A percentile compares a stretch with the other conserved stretches of the same genome.
Evolutionary conservation across 1,140 invertebrate species (phyloP).

Genomic region (Sipha flava): DNA sequence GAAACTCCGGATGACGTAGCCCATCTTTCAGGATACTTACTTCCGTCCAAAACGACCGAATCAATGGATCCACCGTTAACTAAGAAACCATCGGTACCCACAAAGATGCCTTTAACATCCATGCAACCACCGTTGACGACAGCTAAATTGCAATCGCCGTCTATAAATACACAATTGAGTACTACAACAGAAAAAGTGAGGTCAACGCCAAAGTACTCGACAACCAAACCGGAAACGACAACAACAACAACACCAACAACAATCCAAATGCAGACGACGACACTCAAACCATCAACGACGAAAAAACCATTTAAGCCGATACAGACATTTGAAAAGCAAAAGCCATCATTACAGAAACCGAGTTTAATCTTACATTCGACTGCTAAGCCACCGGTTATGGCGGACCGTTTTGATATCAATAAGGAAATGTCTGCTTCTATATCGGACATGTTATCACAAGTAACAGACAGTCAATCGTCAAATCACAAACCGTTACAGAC

Average conservation of each 20-base stretch:
- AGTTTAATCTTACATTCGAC: background rate
- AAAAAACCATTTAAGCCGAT: slow-evolving; percentile 3
- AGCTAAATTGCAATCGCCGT: background rate
- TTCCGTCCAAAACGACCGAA: background rate
- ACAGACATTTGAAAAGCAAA: slow-evolving; percentile 2
- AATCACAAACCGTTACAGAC: background rate
- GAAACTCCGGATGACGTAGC: slow-evolving; percentile 25
- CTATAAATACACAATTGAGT: background rate
- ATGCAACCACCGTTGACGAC: background rate
- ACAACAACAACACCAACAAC: background rate
- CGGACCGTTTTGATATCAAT: slow-evolving; percentile 10
- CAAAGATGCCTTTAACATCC: background rate
- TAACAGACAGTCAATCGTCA: slow-evolving; percentile 35
- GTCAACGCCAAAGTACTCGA: background rate
- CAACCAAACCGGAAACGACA: background rate
- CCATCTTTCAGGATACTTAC: slow-evolving; percentile 13
- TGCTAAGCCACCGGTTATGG: background rate
- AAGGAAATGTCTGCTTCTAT: slow-evolving; percentile 37
- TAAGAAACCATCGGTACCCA: background rate
- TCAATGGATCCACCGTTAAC: background rate
- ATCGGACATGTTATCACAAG: slow-evolving; percentile 37
- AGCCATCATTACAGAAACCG: background rate
- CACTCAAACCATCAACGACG: background rate
- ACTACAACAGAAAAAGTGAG: slow-evolving; percentile 10
- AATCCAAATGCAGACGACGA: background rate